Percentiles rank a stretch among this genome's conserved stretches.
Conservation (phyloP, 2,797 vertebrate genomes). For the Melanotaenia parkinsoni region DNA sequence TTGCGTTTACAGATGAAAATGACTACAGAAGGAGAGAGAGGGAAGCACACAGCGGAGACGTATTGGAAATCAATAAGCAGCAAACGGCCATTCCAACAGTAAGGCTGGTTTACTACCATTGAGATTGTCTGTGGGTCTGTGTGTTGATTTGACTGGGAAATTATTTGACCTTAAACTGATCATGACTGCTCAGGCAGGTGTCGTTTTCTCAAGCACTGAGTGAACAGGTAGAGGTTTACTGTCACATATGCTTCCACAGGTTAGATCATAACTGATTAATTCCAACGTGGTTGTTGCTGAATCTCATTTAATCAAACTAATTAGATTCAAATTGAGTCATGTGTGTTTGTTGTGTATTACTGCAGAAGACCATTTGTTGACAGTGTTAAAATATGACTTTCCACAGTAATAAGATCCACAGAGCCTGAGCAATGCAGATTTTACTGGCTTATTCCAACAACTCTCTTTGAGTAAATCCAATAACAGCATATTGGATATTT, state of each 20-base stretch:
- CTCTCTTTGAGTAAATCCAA: not conserved
- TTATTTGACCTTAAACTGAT: conserved; percentile 34
- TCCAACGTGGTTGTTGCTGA: not conserved
- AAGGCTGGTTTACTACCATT: conserved; percentile 46
- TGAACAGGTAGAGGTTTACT: not conserved
- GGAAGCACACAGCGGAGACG: conserved; percentile 32
- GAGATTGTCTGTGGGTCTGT: conserved; percentile 25
- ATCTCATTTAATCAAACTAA: not conserved
- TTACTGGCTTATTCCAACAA: not conserved
- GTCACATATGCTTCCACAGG: not conserved
- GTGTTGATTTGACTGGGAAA: conserved; percentile 28
- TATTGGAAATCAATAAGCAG: conserved; percentile 70
- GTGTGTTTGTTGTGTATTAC: conserved; percentile 5
- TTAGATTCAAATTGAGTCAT: conserved; percentile 11
- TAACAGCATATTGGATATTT: not conserved
- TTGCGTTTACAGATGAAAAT: conserved; percentile 43
- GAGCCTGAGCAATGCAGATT: not conserved
- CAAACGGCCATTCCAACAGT: conserved; percentile 52
- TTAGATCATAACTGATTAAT: not conserved
- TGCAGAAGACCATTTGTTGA: not conserved
- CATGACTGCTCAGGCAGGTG: conserved; percentile 7
- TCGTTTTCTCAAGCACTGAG: conserved; percentile 5
- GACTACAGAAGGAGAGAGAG: conserved; percentile 16
- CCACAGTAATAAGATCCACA: conserved; percentile 3
- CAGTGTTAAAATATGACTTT: conserved; percentile 8